A percentile compares a stretch with the other conserved stretches of the same genome.
Evolutionary conservation across 1,140 invertebrate genomes (phyloP).

Genomic region (Thalassaphorura encarpata): DNA sequence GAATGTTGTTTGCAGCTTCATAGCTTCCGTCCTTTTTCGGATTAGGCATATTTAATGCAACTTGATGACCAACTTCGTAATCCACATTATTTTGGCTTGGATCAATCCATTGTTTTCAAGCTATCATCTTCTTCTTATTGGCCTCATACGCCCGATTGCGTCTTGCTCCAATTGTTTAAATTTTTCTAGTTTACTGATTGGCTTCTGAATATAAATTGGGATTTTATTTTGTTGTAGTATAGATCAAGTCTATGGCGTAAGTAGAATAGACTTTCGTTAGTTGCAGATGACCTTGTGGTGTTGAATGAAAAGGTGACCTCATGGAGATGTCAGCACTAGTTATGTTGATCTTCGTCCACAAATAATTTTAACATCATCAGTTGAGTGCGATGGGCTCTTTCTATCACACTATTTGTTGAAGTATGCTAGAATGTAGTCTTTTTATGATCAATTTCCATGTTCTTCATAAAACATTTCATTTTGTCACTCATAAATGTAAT

Average conservation of each 20-base stretch:
- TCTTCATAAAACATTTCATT: background rate
- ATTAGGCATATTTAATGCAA: background rate
- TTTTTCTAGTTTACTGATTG: background rate
- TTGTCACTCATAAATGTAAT: background rate
- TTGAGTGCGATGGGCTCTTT: background rate
- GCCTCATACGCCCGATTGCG: background rate
- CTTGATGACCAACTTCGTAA: background rate
- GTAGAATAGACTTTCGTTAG: background rate
- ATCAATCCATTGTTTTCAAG: background rate
- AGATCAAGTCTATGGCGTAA: background rate
- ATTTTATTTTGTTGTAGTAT: slow-evolving; percentile 5
- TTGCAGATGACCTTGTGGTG: background rate
- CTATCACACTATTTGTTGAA: slow-evolving; percentile 3
- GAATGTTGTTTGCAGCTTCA: background rate
- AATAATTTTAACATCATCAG: background rate
- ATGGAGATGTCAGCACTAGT: background rate
- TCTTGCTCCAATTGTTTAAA: background rate
- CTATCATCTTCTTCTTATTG: background rate
- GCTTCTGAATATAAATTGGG: background rate
- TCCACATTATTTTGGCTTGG: too few species aligned
- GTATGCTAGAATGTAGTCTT: slow-evolving; percentile 1
- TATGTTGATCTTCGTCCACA: background rate
- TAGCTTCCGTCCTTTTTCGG: background rate
- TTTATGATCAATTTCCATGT: background rate
- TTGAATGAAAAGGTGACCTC: slow-evolving; percentile 2